These are phyloP conservation scores for Psephotus haematonotus DNA, from an alignment of 2,113 vertebrate species.

Conservation along the genomic window DNA sequence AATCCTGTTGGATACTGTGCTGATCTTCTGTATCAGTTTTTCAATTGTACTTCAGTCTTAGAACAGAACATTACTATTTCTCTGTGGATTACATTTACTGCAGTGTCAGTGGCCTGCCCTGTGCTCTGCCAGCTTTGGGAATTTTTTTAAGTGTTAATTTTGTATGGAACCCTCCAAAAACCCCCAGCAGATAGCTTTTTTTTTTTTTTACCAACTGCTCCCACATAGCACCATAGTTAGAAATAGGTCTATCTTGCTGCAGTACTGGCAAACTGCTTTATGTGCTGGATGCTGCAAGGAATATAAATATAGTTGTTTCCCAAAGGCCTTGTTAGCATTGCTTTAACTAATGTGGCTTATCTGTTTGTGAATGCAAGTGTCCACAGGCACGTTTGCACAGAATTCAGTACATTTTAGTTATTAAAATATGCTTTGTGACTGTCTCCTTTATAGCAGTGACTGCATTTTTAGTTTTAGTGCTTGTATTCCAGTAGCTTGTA, in stretches of 20 bases:
- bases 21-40: not conserved
- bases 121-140: not conserved
- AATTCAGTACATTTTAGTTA: not conserved
- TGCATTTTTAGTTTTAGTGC: not conserved
- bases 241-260: constrained; percentile 26
- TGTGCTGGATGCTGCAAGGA: constrained; percentile 12
- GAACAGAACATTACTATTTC: not conserved
- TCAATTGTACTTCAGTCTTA: not conserved
- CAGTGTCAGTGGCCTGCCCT: not conserved
- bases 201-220: constrained; percentile 14
- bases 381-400: not conserved
- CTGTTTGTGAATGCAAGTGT: not conserved
- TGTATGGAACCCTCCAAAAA: not conserved
- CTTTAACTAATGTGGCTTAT: not conserved
- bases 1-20: fast-evolving
- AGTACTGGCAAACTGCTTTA: constrained; percentile 23
- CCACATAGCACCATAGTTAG: not conserved
- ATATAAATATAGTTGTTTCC: constrained; percentile 36
- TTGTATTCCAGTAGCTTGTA: not conserved
- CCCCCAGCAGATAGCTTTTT: not conserved
- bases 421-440: not conserved
- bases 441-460: not conserved
- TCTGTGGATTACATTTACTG: not conserved
- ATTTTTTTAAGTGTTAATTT: not conserved
- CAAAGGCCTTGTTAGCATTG: not conserved